Base-by-base conservation (phyloP, 2,113 vertebrate species). In the Dunckerocampus dactyliophorus region DNA sequence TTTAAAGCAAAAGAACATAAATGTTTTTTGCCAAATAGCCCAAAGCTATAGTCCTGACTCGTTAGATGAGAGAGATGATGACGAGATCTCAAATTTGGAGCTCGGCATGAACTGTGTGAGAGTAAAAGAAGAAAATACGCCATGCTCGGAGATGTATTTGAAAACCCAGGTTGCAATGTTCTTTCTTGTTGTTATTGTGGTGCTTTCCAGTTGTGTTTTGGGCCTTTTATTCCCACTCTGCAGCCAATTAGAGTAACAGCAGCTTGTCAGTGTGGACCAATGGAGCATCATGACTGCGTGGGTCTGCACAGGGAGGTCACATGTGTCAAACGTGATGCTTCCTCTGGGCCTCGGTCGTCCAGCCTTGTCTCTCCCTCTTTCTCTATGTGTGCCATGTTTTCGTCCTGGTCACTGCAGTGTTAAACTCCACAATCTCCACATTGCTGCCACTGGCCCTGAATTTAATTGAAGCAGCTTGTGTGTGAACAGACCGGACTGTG, bases 11-110 rank as follows among this genome's bases (percentile, higher is more conserved):
- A 79, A 21, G 17, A 75, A 76, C 80, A 61, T 82, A 83, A 81
- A 88, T 83, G 73, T 63, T 81, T 87, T 43, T 43, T 82, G 83
- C 83, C 80, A 84, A 83, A 87, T 64, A 74, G 78, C 86, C 79
- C 47, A 70, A 63, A 84, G 83, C 80, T 60, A 62, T 20, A 71
- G 80, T 85, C 80, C 66, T 73, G 67, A 63, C 11, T 47, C 75
- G 79, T 88, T 77, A 82, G 59, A 71, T 62, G 55, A 56, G 67
- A 64, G 13, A 53, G 75, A 45, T 34, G 5, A 34, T 34, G 31
- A 34, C 71, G 55, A 65, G 75, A 82, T 83, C 65, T 79, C 63
- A 85, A 76, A 72, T 59, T 43, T 43, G 50, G 49, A 72, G 74
- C 63, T 56, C 37, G 28, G 59, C 73, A 67, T 84, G 76, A 77